Evolutionary conservation across 2,797 vertebrate species (phyloP).

Genomic region (Sebastes taczanowskii): DNA sequence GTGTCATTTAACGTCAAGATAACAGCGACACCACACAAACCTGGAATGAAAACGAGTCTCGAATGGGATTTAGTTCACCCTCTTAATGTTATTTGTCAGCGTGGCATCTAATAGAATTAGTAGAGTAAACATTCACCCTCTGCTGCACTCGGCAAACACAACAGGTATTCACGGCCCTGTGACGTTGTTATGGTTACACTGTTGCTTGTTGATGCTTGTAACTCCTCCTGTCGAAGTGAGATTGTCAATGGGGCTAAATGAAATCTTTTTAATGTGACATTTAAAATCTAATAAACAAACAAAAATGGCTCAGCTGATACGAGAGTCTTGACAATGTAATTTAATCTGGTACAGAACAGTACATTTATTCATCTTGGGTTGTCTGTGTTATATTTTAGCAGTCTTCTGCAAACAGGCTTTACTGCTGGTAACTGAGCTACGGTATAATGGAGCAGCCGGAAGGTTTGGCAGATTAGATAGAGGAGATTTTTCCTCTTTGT

Average conservation of each 20-base stretch:
- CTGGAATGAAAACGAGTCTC: constrained; percentile 1
- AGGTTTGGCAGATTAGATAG: neutral
- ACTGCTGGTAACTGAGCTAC: neutral
- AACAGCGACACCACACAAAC: constrained; percentile 18
- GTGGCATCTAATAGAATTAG: constrained; percentile 30
- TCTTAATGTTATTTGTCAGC: constrained; percentile 19
- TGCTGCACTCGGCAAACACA: constrained; percentile 29
- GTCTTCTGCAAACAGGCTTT: neutral
- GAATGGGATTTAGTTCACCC: neutral
- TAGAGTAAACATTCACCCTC: constrained; percentile 34
- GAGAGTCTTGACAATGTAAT: neutral
- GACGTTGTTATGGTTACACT: constrained; percentile 26
- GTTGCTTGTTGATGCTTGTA: neutral
- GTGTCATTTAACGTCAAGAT: constrained; percentile 8
- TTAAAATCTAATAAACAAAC: neutral
- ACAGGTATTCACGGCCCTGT: neutral
- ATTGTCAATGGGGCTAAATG: neutral
- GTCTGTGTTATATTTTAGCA: neutral
- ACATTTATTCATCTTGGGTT: neutral
- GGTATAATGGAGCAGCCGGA: neutral
- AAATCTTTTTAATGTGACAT: neutral
- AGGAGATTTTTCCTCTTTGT: neutral
- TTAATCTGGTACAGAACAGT: neutral
- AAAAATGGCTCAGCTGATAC: neutral
- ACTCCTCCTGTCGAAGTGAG: neutral